Evolutionary conservation across 1,140 invertebrate species (phyloP), one percentile per base, ranked within the genome.

Genomic region (Odontomachus brunneus): DNA sequence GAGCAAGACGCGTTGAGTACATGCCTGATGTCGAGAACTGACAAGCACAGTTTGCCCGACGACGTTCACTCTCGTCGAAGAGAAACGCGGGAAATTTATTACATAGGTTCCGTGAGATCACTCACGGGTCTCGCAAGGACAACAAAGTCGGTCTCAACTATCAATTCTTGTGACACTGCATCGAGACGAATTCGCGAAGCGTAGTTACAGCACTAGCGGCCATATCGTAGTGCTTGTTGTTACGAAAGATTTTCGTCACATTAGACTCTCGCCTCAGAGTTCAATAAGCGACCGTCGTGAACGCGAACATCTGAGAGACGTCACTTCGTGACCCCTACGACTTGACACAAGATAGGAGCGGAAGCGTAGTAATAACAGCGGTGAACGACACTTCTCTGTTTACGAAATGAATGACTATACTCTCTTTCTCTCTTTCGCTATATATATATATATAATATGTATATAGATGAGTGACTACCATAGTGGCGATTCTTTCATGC

Each of bases 21-120:
- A 69, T 57, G 65, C 75, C 65, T 80, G n/a, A 59, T 59, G 14
- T 57, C n/a, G 17, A n/a, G 22, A 17, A 48, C 22, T 3, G 9
- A 17, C 15, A 7, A 1, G 7, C 1, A 3, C 5, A 0, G 48
- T 22, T n/a, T n/a, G n/a, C 22, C 9, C 15, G 14, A 4, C 17
- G 11, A n/a, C 17, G 57, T 33, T 33, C 38, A 7, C 38, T 44
- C 9, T 44, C 38, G 38, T 5, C 29, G 29, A 33, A 33, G 29
- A 11, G 9, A 4, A 5, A 44, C 38, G 3, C 9, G 38, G 38
- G 38, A 44, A 9, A 44, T 44, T 44, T 17, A 5, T 7, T 26
- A 1, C 5, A n/a, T 67, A 11, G 38, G 38, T 44, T 7, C 38
- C 9, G 9, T 11, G 38, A 7, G 9, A 7, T 44, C 9, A 44